Base-by-base conservation (phyloP, 2,888 invertebrate species). In the Thymelicus acteon region DNA sequence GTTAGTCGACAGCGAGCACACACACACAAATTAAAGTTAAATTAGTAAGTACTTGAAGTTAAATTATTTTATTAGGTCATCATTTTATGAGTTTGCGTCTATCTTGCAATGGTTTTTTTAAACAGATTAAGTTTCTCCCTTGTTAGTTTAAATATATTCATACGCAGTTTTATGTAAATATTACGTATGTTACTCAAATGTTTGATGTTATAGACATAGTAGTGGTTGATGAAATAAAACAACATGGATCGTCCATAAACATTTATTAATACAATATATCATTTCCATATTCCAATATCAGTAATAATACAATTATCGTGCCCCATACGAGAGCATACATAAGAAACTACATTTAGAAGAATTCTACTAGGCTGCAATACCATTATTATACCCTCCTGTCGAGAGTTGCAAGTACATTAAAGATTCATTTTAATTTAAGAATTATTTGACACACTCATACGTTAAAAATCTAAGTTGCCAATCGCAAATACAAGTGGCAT, bases 261-360 rank as follows among this genome's bases (percentile, higher is more conserved):
- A 93, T 93, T 93, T 93, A 93, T 91, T 93, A 90, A 90, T 92
- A 92, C 90, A 90, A 87, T 91, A 90, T 90, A 89, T 89, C 88
- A 88, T 92, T 92, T 90, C 83, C 88, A 91, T 92, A 91, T 90
- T 90, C 85, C 90, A 90, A 90, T 92, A 91, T 85, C 81, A 85
- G 81, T 87, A 90, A 83, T 86, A 88, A 78, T 90, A 90, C 84
- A 87, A 85, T 86, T 82, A 85, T 88, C 87, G 88, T 86, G 87
- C 89, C 80, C 77, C 76, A 80, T 80, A 79, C 40, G 84, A 89
- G 88, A 89, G 87, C 85, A 81, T 89, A 82, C 86, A 83, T 86
- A 90, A 87, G 91, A 92, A 90, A 88, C 93, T 92, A 93, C 90
- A 84, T 90, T 90, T 86, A 90, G 88, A 90, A 85, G 88, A 71